Evolutionary conservation across 2,888 invertebrate genomes (phyloP).

Genomic region (Drosophila anomelani): DNA sequence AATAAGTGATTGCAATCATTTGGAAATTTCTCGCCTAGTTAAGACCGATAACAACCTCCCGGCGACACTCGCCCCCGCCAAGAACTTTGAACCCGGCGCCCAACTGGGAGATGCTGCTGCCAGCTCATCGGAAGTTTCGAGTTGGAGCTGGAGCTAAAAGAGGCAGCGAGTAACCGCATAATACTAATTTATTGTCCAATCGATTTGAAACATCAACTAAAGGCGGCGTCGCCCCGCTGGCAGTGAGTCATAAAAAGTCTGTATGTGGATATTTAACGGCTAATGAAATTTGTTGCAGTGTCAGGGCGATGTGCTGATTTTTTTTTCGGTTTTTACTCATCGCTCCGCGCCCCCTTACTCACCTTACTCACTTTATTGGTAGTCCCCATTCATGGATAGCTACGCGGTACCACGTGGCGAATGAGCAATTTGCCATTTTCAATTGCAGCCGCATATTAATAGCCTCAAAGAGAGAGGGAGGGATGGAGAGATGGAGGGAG

Average conservation of each 20-base stretch:
- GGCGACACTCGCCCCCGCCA: neutral
- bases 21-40: neutral
- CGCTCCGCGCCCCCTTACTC: neutral
- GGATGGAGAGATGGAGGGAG: neutral
- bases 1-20: constrained; percentile 11
- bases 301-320: neutral
- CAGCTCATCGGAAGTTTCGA: constrained; percentile 56
- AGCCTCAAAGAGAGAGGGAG: neutral
- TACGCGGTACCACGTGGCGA: constrained; percentile 35
- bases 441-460: constrained; percentile 19
- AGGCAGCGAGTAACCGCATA: constrained; percentile 62
- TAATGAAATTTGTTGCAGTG: constrained; percentile 42
- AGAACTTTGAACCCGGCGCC: constrained; percentile 55
- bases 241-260: constrained; percentile 63
- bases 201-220: constrained; percentile 78
- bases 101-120: constrained; percentile 26
- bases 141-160: constrained; percentile 16
- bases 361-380: neutral
- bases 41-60: constrained; percentile 1
- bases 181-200: constrained; percentile 77
- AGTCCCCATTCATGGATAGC: constrained; percentile 38
- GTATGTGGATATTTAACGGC: constrained; percentile 44
- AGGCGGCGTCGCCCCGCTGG: constrained; percentile 22
- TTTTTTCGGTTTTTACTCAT: constrained; percentile 19
- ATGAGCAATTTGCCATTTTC: constrained; percentile 48